These are phyloP conservation scores for Diarsia rubi DNA, from an alignment of 2,888 invertebrate genomes.

Conservation along the genomic window DNA sequence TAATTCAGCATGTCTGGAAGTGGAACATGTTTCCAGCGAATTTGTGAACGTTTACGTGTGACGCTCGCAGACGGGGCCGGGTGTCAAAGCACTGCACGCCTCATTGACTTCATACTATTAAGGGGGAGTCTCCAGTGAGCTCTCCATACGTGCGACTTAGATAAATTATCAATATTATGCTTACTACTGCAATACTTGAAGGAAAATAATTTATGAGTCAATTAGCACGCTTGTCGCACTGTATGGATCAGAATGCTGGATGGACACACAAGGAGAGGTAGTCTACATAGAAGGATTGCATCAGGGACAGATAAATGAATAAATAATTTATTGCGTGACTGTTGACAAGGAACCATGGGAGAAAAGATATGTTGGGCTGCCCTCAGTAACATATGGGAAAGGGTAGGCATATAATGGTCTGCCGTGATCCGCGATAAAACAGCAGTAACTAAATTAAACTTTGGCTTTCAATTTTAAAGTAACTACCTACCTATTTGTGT, in stretches of 20 bases:
- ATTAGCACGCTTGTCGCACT: not conserved
- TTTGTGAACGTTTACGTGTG: slow-evolving; percentile 49
- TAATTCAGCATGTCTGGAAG: slow-evolving; percentile 13
- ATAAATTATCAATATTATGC: not conserved
- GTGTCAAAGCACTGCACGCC: slow-evolving; percentile 57
- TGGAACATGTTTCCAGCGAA: slow-evolving; percentile 41
- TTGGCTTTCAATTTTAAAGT: not conserved
- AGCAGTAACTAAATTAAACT: too few relatives aligned
- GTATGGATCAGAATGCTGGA: not conserved
- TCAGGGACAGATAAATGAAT: not conserved
- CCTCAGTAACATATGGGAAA: not conserved
- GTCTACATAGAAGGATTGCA: not conserved
- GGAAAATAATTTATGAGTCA: not conserved
- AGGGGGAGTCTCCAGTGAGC: slow-evolving; percentile 19
- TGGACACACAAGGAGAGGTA: not conserved
- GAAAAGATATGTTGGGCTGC: not conserved
- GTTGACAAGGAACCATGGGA: not conserved
- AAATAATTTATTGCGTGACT: not conserved
- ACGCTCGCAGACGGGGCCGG: slow-evolving; percentile 32
- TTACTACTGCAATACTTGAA: not conserved
- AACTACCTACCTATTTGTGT: not conserved
- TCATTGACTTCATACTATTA: slow-evolving; percentile 57
- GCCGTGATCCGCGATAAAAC: not conserved
- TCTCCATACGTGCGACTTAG: not conserved
- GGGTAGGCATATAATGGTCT: not conserved